phyloP scores from a whole-genome alignment of 2,888 invertebrate species.

The Apotomis capreana region DNA sequence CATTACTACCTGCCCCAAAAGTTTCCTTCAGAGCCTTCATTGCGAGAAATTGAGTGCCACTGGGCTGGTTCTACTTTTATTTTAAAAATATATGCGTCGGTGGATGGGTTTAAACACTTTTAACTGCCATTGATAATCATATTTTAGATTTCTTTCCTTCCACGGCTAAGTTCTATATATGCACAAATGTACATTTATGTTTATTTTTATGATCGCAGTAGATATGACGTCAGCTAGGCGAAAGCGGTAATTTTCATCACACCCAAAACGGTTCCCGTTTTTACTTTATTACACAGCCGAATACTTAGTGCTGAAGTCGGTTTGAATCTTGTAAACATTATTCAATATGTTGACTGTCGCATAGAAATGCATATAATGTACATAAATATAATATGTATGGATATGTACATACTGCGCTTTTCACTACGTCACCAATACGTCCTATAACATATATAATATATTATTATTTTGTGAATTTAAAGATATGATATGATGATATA shows the following conservation, averaged over 20 bases:
- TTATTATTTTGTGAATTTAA: not conserved
- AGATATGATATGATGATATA: not conserved
- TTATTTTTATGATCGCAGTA: too few relatives aligned
- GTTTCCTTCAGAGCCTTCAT: too few relatives aligned
- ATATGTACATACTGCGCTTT: conserved; percentile 10
- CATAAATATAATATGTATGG: not conserved
- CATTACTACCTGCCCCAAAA: too few relatives aligned
- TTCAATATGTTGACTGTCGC: conserved; percentile 22
- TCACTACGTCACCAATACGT: not conserved
- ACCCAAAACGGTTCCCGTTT: not conserved
- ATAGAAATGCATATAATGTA: conserved; percentile 3
- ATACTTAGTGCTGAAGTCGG: too few relatives aligned
- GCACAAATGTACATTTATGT: too few relatives aligned
- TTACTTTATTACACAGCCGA: not conserved
- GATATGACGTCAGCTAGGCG: not conserved
- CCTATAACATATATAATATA: not conserved
- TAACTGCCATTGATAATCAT: too few relatives aligned
- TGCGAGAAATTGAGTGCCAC: too few relatives aligned
- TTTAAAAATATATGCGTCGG: too few relatives aligned
- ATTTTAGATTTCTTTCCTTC: too few relatives aligned
- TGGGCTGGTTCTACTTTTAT: too few relatives aligned
- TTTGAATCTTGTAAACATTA: conserved; percentile 13
- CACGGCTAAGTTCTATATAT: too few relatives aligned
- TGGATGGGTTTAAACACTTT: too few relatives aligned
- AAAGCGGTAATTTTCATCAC: not conserved